A percentile compares a stretch with the other conserved stretches of the same genome.
Evolutionary conservation across 2,113 vertebrate genomes (phyloP).

Genomic region (Murina feae): DNA sequence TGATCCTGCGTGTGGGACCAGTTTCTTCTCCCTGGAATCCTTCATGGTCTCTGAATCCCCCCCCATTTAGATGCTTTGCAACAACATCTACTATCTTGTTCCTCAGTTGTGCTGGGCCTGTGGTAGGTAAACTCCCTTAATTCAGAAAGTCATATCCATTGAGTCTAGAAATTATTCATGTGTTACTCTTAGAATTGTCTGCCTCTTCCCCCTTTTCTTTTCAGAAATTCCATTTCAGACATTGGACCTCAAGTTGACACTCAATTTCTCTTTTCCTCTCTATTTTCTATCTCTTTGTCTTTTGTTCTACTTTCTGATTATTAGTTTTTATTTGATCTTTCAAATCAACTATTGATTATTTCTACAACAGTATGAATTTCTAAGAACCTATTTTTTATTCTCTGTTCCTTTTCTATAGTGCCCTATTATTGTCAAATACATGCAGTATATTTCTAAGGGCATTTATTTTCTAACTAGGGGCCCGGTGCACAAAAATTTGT

Average conservation of each 20-base stretch:
- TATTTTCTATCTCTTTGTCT: neutral
- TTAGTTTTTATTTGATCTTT: neutral
- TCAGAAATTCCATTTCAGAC: neutral
- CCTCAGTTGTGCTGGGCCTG: neutral
- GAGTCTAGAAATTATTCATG: neutral
- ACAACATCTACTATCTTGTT: fast-evolving
- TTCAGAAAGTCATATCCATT: neutral
- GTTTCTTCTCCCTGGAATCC: neutral
- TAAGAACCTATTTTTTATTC: neutral
- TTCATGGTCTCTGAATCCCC: neutral
- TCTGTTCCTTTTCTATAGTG: neutral
- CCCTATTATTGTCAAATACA: neutral
- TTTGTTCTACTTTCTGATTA: neutral
- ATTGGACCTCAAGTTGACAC: neutral
- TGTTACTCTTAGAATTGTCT: neutral
- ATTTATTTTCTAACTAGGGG: neutral
- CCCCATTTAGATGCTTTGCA: neutral
- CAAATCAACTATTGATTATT: neutral
- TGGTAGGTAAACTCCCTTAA: neutral
- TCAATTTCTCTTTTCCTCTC: neutral
- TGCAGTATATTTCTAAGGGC: neutral
- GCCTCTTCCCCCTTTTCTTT: neutral
- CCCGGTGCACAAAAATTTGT: too few relatives aligned
- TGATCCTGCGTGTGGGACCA: neutral
- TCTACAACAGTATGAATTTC: neutral